Evolutionary conservation across 2,797 vertebrate species (phyloP).

Genomic region (Chromobotia macracanthus): DNA sequence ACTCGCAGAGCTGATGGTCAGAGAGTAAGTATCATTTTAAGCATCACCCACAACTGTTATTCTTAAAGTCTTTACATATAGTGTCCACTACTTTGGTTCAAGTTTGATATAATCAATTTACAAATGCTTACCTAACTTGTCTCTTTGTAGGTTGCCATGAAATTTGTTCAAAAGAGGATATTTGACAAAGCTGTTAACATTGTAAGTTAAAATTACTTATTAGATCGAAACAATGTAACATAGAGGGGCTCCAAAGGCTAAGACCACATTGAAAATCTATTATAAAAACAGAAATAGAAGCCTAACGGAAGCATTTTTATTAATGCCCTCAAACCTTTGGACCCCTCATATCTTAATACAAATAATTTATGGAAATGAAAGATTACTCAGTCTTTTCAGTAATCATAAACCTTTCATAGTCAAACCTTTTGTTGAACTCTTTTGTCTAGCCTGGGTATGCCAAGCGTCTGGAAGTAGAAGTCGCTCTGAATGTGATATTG

Average conservation of each 20-base stretch:
- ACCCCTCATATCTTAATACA: too few relatives aligned
- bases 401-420: too few relatives aligned
- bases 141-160: neutral
- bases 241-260: too few relatives aligned
- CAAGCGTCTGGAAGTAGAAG: neutral
- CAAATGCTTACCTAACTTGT: neutral
- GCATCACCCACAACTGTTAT: too few relatives aligned
- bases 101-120: neutral
- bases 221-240: neutral
- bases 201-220: neutral
- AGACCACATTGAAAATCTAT: too few relatives aligned
- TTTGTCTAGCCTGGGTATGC: neutral
- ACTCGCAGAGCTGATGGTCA: neutral
- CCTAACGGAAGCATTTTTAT: too few relatives aligned
- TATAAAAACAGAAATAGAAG: too few relatives aligned
- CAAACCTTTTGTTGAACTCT: neutral
- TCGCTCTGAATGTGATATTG: slow-evolving; percentile 4
- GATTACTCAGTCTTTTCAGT: too few relatives aligned
- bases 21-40: neutral
- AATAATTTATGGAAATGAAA: too few relatives aligned
- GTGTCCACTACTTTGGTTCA: too few relatives aligned
- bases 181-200: neutral
- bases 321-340: too few relatives aligned
- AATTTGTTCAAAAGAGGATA: neutral
- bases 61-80: too few relatives aligned